Conservation (phyloP, 2,888 invertebrate species). For the Dasypolia templi region DNA sequence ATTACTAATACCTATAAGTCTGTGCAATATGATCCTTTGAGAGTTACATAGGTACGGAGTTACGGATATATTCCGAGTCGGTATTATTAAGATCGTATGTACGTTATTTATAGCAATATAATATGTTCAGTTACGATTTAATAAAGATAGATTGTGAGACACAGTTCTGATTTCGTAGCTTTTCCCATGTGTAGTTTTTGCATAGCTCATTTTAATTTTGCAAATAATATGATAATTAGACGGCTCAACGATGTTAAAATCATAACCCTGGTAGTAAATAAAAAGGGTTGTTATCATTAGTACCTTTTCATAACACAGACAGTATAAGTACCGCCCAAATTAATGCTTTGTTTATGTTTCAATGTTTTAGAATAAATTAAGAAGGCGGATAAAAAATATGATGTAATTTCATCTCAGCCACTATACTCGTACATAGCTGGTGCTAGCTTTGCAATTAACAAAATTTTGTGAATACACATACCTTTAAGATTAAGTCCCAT, state of each 20-base stretch:
- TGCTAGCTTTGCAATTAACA: constrained; percentile 4
- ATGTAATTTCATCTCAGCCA: not conserved
- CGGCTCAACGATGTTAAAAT: not conserved
- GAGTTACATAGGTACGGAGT: not conserved
- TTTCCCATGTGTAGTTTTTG: not conserved
- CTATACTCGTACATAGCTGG: not conserved
- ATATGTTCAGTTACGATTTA: not conserved
- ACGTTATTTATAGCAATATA: not conserved
- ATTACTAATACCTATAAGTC: not conserved
- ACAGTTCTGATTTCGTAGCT: not conserved
- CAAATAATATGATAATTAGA: not conserved
- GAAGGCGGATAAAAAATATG: not conserved
- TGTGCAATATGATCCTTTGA: not conserved
- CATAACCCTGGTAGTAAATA: not conserved
- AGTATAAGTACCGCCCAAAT: no score
- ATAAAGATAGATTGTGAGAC: not conserved
- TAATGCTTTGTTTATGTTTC: constrained; percentile 8
- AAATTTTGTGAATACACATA: constrained; percentile 4
- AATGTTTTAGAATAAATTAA: constrained; percentile 2
- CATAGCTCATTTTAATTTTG: not conserved
- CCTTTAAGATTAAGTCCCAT: no score
- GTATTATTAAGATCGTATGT: not conserved
- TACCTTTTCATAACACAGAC: not conserved
- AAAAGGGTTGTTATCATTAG: not conserved
- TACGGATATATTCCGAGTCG: not conserved